These are phyloP conservation scores for Apamea anceps DNA, from an alignment of 2,888 invertebrate species.

Conservation along the genomic window DNA sequence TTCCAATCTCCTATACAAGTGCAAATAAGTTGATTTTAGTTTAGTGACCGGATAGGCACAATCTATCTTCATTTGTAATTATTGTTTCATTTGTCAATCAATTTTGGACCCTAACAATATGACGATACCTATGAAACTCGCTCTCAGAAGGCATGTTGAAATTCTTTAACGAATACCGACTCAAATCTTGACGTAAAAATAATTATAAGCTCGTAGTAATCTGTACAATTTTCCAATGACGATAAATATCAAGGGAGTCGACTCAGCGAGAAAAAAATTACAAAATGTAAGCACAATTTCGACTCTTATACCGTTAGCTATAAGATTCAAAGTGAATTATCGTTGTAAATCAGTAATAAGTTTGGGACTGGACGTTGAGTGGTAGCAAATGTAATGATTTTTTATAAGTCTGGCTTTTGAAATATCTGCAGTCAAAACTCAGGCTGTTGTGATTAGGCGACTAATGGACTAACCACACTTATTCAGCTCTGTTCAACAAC, in stretches of 20 bases:
- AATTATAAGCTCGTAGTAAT: constrained; percentile 1
- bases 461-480: no score
- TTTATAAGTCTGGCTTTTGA: neutral
- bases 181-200: neutral
- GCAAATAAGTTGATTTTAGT: neutral
- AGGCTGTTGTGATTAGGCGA: neutral
- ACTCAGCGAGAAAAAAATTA: constrained; percentile 31
- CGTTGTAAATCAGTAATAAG: constrained; percentile 29
- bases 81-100: neutral
- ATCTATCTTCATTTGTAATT: neutral
- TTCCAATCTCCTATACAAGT: neutral
- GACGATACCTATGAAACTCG: neutral
- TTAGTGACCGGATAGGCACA: neutral
- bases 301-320: constrained; percentile 21
- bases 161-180: neutral
- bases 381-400: constrained; percentile 39
- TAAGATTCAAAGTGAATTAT: constrained; percentile 53
- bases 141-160: neutral
- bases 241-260: constrained; percentile 4
- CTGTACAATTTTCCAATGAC: constrained; percentile 8
- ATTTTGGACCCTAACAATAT: constrained; percentile 2
- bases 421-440: neutral
- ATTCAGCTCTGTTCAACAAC: no score
- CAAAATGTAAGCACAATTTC: constrained; percentile 37
- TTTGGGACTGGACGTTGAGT: constrained; percentile 1